phyloP scores from a whole-genome alignment of 2,797 vertebrate genomes.

The Paramormyrops hopkinsi region DNA sequence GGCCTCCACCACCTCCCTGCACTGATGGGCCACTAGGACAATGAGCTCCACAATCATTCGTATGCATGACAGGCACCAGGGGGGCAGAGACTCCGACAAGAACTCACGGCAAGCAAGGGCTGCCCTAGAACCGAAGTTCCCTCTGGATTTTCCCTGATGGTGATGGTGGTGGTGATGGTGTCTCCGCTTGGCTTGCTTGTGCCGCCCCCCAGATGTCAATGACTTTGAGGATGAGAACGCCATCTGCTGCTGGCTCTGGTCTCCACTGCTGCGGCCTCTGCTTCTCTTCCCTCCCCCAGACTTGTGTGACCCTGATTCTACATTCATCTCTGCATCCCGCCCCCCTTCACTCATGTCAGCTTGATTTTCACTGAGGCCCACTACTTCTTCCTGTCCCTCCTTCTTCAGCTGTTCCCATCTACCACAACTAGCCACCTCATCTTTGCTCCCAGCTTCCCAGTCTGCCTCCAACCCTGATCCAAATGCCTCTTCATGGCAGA shows the following conservation, averaged over 20 bases:
- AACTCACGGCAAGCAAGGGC: conserved; percentile 59
- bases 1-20: conserved; percentile 69
- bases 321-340: conserved; percentile 50
- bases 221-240: conserved; percentile 19
- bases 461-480: conserved; percentile 29
- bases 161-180: conserved; percentile 56
- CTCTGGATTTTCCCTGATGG: conserved; percentile 49
- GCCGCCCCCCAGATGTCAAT: conserved; percentile 53
- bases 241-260: conserved; percentile 22
- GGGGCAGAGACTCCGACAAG: conserved; percentile 61
- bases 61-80: conserved; percentile 76
- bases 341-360: conserved; percentile 36
- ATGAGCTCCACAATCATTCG: conserved; percentile 77
- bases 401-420: conserved; percentile 28
- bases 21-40: conserved; percentile 71
- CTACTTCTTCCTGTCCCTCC: conserved; percentile 9
- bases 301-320: conserved; percentile 53
- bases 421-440: conserved; percentile 35
- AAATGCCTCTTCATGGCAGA: conserved; percentile 7
- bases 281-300: conserved; percentile 47
- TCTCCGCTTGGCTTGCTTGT: conserved; percentile 66
- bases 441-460: conserved; percentile 37
- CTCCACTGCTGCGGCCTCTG: conserved; percentile 38
- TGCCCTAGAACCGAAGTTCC: conserved; percentile 53
- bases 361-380: not conserved